Base-by-base conservation (phyloP, 2,113 vertebrate genomes). In the Tachysurus fulvidraco region DNA sequence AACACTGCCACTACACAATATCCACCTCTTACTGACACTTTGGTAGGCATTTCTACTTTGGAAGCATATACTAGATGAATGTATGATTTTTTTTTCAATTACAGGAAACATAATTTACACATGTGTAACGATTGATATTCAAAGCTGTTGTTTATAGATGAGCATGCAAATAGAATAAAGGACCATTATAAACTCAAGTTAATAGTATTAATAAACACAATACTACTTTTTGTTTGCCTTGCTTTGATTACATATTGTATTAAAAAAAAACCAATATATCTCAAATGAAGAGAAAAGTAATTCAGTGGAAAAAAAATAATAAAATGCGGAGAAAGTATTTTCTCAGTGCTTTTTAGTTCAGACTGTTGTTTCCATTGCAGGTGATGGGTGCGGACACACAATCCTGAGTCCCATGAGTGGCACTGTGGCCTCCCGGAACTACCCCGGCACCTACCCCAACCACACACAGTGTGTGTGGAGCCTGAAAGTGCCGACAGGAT, bases 401-500 rank as follows among this genome's bases (percentile, higher is more conserved):
- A 81, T 95, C 67, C 90, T 96, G 89, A 93, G 94, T 25, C 62
- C 93, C 3, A 93, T 93, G 87, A 96, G 96, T 0, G 97, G 97
- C 64, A 97, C 96, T 0, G 83, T 97, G 88, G 92, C 96, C 86
- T 96, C 96, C 36, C 94, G 91, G 89, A 96, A 96, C 94, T 97
- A 96, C 85, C 97, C 97, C 0, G 95, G 96, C 86, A 97, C 96
- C 0, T 97, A 97, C 85, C 96, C 96, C 74, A 96, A 95, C 81
- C 93, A 96, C 93, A 92, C 94, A 1, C 86, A 87, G 83, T 97
- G 96, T 46, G 91, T 84, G 81, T 97, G 96, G 97, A 90, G 0
- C 89, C 91, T 97, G 13, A 93, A 64, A 0, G 93, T 93, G 0
- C 90, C 94, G 0, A 73, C 88, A 0, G 95, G 94, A 25, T 93